Base-by-base conservation (phyloP, 2,797 vertebrate species). In the Acanthis flammea region DNA sequence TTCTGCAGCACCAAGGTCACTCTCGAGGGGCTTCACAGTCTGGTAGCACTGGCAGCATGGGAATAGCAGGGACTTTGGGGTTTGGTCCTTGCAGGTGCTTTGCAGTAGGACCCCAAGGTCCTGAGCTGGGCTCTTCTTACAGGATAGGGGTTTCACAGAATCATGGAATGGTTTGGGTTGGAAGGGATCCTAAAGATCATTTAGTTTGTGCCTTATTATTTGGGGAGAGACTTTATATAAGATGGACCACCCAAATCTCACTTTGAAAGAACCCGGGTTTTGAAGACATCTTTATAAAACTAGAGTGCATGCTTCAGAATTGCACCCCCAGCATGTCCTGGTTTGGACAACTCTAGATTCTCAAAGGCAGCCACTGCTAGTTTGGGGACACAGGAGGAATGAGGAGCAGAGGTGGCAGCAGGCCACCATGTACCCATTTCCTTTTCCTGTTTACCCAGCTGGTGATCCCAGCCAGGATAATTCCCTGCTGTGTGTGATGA, bases 361-460 rank as follows among this genome's bases (percentile, higher is more conserved):
- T 68, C 41, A 19, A 13, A 79, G 44, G 42, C 14, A 14, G 41
- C 25, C 58, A 31, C 0, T 58, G 33, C 42, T 41, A 50, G 35
- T 45, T 18, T 30, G 1, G 3, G 76, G 58, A 51, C 0, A 1
- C 60, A 17, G n/a, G 45, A 90, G 60, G 53, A 82, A 47, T 11
- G 47, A 48, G 50, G 33, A 53, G n/a, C 4, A 5, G 57, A 62
- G 81, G 48, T 31, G 91, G 33, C 83, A 83, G 27, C 1, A 1
- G 44, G 33, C 78, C 51, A 10, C 65, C 2, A 0, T 35, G 44
- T 14, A 6, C 57, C 70, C 44, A 7, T 76, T 92, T 97, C 91
- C 95, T 90, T 41, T 95, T 96, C 94, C 94, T 92, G 86, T 92
- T 95, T 80, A 78, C 58, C 8, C 7, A 58, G 2, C 15, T 4